These are phyloP conservation scores for Pelecanoides urinatrix DNA, from an alignment of 2,113 vertebrate species.

Conservation along the genomic window DNA sequence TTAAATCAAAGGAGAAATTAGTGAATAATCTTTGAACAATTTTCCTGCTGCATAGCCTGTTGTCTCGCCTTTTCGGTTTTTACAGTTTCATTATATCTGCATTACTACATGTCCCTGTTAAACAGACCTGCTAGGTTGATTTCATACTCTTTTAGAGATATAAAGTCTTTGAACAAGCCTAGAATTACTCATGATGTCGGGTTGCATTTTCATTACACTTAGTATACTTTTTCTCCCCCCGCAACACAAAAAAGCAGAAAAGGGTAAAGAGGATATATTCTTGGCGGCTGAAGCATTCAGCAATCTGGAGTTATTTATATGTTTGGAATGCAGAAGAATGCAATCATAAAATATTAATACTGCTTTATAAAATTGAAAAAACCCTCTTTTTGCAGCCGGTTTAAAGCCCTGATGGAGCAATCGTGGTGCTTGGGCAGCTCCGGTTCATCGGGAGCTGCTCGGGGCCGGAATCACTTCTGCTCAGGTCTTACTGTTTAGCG, in stretches of 20 bases:
- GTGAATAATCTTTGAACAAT: not conserved
- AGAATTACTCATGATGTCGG: not conserved
- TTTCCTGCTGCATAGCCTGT: not conserved
- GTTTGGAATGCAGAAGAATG: not conserved
- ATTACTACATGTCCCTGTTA: not conserved
- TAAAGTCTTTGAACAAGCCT: not conserved
- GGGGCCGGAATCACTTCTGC: not conserved
- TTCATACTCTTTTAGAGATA: not conserved
- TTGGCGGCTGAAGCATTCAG: not conserved
- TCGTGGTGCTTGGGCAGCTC: fast-evolving
- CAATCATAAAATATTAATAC: conserved; percentile 10
- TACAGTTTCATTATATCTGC: not conserved
- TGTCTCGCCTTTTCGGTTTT: not conserved
- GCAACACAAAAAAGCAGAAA: not conserved
- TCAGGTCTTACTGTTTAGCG: not conserved
- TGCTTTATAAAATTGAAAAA: not conserved
- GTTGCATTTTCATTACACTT: not conserved
- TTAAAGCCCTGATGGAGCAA: not conserved
- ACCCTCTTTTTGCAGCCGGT: fast-evolving
- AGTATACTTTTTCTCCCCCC: no score
- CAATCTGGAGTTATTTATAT: conserved; percentile 24
- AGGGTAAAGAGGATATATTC: not conserved
- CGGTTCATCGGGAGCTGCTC: not conserved
- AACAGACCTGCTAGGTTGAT: not conserved
- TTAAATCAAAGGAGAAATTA: not conserved